These are phyloP conservation scores for Brachyistius frenatus DNA, from an alignment of 2,113 vertebrate species.

Conservation along the genomic window DNA sequence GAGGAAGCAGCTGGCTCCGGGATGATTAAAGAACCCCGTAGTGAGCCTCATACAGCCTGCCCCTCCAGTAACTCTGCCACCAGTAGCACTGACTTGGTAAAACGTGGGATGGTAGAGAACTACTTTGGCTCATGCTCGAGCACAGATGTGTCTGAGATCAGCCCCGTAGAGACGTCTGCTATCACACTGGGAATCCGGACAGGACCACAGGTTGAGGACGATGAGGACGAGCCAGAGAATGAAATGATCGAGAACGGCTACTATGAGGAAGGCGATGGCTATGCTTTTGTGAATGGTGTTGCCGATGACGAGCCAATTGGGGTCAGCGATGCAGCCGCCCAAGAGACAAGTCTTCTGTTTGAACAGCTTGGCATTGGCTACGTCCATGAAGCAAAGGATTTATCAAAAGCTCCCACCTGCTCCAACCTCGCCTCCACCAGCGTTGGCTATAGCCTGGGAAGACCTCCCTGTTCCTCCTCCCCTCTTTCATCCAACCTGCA, in stretches of 20 bases:
- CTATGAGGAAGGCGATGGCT: constrained; percentile 91
- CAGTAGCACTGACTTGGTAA: constrained; percentile 92
- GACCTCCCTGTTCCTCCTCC: constrained; percentile 74
- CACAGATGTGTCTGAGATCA: constrained; percentile 89
- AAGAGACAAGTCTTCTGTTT: constrained; percentile 81
- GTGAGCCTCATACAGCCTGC: constrained; percentile 77
- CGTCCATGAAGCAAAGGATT: constrained; percentile 68
- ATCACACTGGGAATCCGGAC: constrained; percentile 79
- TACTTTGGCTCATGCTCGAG: constrained; percentile 94
- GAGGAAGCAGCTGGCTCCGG: constrained; percentile 55
- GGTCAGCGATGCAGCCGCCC: constrained; percentile 68
- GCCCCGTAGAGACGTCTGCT: constrained; percentile 84
- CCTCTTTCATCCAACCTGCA: constrained; percentile 76
- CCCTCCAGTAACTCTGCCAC: constrained; percentile 86
- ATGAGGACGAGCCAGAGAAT: constrained; percentile 88
- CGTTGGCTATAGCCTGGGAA: constrained; percentile 79
- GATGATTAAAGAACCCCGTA: constrained; percentile 60
- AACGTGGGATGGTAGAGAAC: constrained; percentile 95
- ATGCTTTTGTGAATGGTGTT: constrained; percentile 83
- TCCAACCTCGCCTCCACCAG: constrained; percentile 84
- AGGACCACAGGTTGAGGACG: constrained; percentile 74
- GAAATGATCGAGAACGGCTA: constrained; percentile 98
- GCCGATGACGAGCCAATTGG: constrained; percentile 73
- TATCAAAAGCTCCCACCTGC: constrained; percentile 82
- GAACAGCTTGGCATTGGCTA: constrained; percentile 75